Evolutionary conservation across 2,113 vertebrate species (phyloP), one percentile per base, ranked within the genome.

Genomic region (Monarcha castaneiventris): DNA sequence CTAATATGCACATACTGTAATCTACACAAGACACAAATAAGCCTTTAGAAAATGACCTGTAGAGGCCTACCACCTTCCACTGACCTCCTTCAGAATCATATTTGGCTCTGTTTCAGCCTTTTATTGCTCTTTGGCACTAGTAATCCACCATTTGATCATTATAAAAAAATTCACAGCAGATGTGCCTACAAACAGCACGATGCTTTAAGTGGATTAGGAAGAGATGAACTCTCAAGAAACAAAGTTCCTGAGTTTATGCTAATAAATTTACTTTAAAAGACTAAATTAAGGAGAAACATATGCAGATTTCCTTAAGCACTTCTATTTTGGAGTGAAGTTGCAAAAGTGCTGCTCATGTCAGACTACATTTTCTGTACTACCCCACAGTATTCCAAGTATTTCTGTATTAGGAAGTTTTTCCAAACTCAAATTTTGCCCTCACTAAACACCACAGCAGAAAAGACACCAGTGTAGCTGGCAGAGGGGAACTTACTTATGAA

Each of bases 201-300:
- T 89, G 41, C 39, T 58, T 92, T 64, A 87, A 90, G 88, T 76
- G 67, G 52, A 29, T 89, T 76, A 93, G 84, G 84, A 97, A 95
- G 79, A 93, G 26, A 84, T 30, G 67, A 97, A 85, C 54, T 79
- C 91, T 96, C 87, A 93, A 82, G 54, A 89, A 95, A 92, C 22
- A 94, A 82, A 91, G 74, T 82, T 84, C 41, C 66, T 84, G 58
- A 87, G 55, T 76, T 84, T 92, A 95, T 87, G 74, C 61, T 84
- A 95, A 82, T 93, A 76, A 64, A 37, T 67, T 81, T 67, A 86
- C 13, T 87, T 82, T 64, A 83, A 79, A 94, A 82, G 23, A 79
- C 16, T 44, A 84, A 87, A 94, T 89, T 61, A 90, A 93, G 39
- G 55, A 81, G 21, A 89, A 94, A 87, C 1, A 4, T 30, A 81